A percentile compares a stretch with the other conserved stretches of the same genome.
phyloP scores from a whole-genome alignment of 2,797 vertebrate species.

The Okamejei kenojei region DNA sequence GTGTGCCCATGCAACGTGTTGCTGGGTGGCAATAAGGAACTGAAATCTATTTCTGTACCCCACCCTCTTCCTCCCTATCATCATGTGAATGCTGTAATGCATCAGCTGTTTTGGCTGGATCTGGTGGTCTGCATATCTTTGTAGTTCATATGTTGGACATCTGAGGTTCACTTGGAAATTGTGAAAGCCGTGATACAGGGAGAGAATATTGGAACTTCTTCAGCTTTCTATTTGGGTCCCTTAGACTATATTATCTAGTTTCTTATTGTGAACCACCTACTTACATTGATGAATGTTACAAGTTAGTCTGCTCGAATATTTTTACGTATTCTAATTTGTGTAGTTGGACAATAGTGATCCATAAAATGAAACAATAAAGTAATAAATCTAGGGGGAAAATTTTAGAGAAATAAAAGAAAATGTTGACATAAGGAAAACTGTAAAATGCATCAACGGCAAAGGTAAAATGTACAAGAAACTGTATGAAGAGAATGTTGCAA shows the following conservation, averaged over 20 bases:
- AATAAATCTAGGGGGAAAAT: background rate
- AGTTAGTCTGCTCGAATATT: background rate
- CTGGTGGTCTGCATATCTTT: background rate
- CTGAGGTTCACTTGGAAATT: background rate
- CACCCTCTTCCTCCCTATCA: background rate
- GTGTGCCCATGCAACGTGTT: background rate
- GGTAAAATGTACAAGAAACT: background rate
- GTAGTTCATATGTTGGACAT: background rate
- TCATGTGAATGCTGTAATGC: background rate
- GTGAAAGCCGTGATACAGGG: background rate
- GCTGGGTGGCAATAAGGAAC: background rate
- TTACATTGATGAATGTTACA: background rate
- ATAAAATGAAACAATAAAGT: background rate
- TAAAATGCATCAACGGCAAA: background rate
- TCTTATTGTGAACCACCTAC: background rate
- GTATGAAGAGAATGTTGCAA: background rate
- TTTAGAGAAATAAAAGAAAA: background rate
- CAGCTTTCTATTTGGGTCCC: background rate
- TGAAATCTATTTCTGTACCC: background rate
- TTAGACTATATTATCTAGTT: background rate
- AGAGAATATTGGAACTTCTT: background rate
- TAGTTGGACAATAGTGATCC: background rate
- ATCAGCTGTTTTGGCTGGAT: background rate
- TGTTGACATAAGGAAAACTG: background rate
- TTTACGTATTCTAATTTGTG: background rate